These are phyloP conservation scores for Cercocebus atys DNA, from an alignment of 2,113 vertebrate genomes.

Conservation along the genomic window DNA sequence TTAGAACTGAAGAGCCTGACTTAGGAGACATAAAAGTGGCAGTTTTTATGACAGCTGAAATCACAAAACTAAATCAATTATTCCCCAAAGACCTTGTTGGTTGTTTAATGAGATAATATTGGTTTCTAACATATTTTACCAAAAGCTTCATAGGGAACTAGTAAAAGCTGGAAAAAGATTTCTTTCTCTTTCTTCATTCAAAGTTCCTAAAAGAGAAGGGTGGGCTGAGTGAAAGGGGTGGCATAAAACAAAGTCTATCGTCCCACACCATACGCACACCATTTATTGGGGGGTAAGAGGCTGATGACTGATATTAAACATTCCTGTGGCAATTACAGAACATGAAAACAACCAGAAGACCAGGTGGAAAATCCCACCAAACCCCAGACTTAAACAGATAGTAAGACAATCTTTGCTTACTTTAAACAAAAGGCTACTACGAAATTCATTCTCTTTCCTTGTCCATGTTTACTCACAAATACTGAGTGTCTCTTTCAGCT, in stretches of 20 bases:
- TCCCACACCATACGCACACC: not conserved
- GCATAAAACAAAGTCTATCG: not conserved
- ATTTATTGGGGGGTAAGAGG: not conserved
- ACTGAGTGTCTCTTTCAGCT: not conserved
- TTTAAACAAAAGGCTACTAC: constrained; percentile 7
- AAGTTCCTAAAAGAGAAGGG: not conserved
- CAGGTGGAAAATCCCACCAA: not conserved
- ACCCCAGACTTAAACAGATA: not conserved
- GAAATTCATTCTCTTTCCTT: not conserved
- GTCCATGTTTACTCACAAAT: not conserved
- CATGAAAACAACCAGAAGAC: not conserved
- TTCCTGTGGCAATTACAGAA: not conserved
- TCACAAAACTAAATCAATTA: not conserved
- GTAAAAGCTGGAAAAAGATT: not conserved
- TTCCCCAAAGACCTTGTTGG: not conserved
- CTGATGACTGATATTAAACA: not conserved
- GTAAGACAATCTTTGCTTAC: not conserved
- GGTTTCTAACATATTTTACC: not conserved
- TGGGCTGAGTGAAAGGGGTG: not conserved
- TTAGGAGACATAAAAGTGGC: not conserved
- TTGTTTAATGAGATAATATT: not conserved
- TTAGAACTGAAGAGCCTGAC: not conserved
- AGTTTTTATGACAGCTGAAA: not conserved
- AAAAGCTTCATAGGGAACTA: not conserved
- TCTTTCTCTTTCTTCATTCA: not conserved